Evolutionary conservation across 1,140 invertebrate species (phyloP), one percentile per base, ranked within the genome.

Genomic region (Drosophila obscura): DNA sequence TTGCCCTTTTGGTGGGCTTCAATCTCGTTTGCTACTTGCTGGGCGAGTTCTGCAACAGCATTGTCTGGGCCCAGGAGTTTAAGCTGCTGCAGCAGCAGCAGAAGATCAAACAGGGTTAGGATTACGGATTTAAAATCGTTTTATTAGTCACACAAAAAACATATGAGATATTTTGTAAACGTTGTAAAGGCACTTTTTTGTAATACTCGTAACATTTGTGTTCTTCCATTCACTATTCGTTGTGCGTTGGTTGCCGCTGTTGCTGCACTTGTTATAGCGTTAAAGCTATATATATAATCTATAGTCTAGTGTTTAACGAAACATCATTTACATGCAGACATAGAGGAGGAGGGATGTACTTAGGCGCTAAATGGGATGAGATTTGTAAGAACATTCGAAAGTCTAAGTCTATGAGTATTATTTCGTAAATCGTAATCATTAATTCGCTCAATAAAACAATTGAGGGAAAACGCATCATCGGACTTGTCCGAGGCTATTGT

Each of bases 21-120:
- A 90, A 64, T n/a, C 5, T 90, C n/a, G 28, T 79, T 24, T 84
- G 73, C 15, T 91, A 91, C 59, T 61, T 90, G 2, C 50, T 87
- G 8, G 89, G 89, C 1, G 89, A 91, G 46, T 74, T 75, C 2
- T 22, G 66, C 7, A 91, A 91, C 56, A 53, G 52, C 2, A 69
- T 83, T 41, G 67, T 91, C 4, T 91, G 90, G 89, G 69, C 35
- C n/a, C 77, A 85, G 9, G 85, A 89, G 48, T 64, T 81, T 13
- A 82, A 76, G 35, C 53, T 89, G 31, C 45, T 87, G 6, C 39
- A 71, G 31, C 53, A 73, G 31, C 53, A 80, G 43, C 65, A 76
- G 7, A 81, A 75, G 8, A 16, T 49, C 13, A 88, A 87, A 22
- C 57, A 76, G 43, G 50, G 60, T 31, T 87, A 72, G 39, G 15